Base-by-base conservation (phyloP, 1,140 invertebrate species). In the Trissolcus basalis region DNA sequence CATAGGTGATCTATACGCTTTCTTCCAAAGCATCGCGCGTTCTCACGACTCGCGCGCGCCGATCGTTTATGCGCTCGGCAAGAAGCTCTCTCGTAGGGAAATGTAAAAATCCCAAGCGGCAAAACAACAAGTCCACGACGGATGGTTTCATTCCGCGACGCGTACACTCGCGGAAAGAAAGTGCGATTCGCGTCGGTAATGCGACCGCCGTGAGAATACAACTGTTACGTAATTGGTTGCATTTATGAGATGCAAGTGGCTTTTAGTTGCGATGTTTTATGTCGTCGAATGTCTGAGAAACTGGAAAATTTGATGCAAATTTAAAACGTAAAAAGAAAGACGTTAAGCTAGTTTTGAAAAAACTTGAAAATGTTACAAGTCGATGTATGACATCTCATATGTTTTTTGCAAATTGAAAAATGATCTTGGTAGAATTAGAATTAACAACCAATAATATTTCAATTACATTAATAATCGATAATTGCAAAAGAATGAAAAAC, bases 11-110 rank as follows among this genome's bases (percentile, higher is more conserved):
- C 71, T 58, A 60, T 71, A 77, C 65, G 59, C 65, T 79, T 81
- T 79, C 75, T 78, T 81, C 51, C 71, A 61, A 75, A 60, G 61
- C 74, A 27, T 3, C 77, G 50, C 55, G 71, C 75, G 77, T 82
- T 82, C 81, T 82, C 81, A 82, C 81, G 79, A 69, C 43, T 74
- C 50, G 19, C 19, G 19, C 19, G 19, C 19, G 1, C 19, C 19
- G 19, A 27, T 27, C 19, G 19, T 78, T 73, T 78, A 73, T 78
- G 65, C 69, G 13, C 19, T 6, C 19, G 19, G 36, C 12, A 55
- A 48, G 56, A 70, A 49, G 70, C 73, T 55, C 60, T 50, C 65
- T 59, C 9, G 12, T 32, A 60, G 63, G n/a, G 54, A 78, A 73
- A 73, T 59, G 65, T 56, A 65, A 58, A 69, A 65, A 72, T 61